Evolutionary conservation across 2,888 invertebrate species (phyloP), one percentile per base, ranked within the genome.

Genomic region (Protophormia terraenovae): DNA sequence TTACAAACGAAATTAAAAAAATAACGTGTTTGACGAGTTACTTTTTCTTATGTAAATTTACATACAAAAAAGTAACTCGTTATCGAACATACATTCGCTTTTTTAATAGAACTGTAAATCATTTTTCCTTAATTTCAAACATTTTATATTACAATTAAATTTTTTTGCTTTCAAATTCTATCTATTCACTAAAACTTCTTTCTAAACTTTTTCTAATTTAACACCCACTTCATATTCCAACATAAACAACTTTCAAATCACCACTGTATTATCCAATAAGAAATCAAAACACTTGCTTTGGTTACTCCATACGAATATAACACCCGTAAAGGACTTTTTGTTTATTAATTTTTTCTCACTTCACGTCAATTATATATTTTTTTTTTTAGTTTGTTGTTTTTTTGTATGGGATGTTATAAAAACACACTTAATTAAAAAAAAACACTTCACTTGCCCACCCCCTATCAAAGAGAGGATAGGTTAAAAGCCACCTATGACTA

Each of bases 351-450:
- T 67, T 73, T 55, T 73, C 16, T 73, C 62, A 75, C 73, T 50
- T 55, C 53, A 78, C 67, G 41, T 60, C 53, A 12, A 10, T 45
- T 50, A 67, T 58, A n/a, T 47, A 7, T 47, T 19, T 47, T 19
- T 47, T n/a, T 4, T 62, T 71, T 16, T 4, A 41, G 24, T 27
- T 53, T 27, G 10, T 69, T n/a, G n/a, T n/a, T n/a, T n/a, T 45
- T 58, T 62, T 67, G 45, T 35, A 10, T 53, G 29, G 35, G 29
- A 16, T 64, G 22, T 66, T 66, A 60, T 6, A 71, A 71, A 71
- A 71, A 80, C 60, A 60, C 53, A 45, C 71, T 73, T 79, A 75
- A 58, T 64, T 79, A 60, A 38, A 71, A 81, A 41, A 67, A 69
- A 80, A 71, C 71, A 72, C 76, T 76, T 76, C 58, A 76, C 76